Percentiles rank a stretch among this genome's conserved stretches.
Conservation (phyloP, 2,797 vertebrate genomes). For the Fundulus diaphanus region DNA sequence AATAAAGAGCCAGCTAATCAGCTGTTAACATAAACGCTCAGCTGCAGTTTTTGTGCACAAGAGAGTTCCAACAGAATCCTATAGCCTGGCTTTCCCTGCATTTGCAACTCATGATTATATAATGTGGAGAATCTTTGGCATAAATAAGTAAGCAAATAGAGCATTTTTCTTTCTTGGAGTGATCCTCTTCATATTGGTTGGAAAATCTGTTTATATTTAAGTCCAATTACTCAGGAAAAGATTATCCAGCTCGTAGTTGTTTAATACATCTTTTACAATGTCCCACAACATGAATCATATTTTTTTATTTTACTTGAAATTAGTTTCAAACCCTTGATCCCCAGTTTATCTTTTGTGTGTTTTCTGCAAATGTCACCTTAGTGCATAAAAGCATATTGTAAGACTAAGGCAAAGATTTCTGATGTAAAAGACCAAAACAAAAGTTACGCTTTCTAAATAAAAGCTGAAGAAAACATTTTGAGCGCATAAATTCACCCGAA, state of each 20-base stretch:
- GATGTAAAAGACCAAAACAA: constrained; percentile 21
- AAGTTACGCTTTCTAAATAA: constrained; percentile 23
- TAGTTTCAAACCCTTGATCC: not conserved
- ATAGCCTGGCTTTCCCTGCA: not conserved
- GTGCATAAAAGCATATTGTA: no score
- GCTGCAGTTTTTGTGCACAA: not conserved
- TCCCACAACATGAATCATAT: not conserved
- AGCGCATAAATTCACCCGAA: constrained; percentile 47
- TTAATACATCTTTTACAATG: not conserved
- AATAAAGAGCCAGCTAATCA: not conserved
- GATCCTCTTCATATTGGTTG: not conserved
- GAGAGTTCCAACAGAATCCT: not conserved
- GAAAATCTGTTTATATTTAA: not conserved
- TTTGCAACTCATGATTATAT: not conserved
- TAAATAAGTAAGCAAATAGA: not conserved
- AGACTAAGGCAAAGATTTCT: not conserved
- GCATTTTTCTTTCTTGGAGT: not conserved
- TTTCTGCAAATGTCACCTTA: not conserved
- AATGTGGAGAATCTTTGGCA: not conserved
- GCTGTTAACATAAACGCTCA: not conserved
- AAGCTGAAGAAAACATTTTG: constrained; percentile 21
- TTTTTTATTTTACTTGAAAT: no score
- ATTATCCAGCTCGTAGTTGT: not conserved
- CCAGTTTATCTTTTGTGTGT: not conserved
- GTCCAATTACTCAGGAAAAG: not conserved